A percentile compares a stretch with the other conserved stretches of the same genome.
phyloP scores from a whole-genome alignment of 2,113 vertebrate genomes.

The Callithrix jacchus region DNA sequence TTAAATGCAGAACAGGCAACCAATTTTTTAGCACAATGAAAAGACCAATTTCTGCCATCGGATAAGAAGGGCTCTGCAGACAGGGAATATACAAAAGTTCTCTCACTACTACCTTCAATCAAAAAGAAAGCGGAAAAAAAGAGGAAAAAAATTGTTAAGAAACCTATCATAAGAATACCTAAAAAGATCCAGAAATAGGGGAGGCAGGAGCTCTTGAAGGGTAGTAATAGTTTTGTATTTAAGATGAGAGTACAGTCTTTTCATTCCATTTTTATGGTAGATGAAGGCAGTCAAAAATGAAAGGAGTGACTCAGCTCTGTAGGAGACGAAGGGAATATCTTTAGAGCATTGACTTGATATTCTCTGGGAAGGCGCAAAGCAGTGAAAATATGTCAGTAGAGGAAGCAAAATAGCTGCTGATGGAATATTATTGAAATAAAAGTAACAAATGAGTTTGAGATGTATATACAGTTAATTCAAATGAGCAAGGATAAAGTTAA shows the following conservation, averaged over 20 bases:
- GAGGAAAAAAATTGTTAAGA: neutral
- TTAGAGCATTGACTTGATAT: neutral
- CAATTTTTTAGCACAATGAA: neutral
- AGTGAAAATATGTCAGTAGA: slow-evolving; percentile 9
- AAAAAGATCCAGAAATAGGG: slow-evolving; percentile 3
- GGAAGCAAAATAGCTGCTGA: neutral
- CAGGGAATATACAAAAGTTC: neutral
- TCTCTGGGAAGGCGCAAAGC: neutral
- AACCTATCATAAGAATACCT: neutral
- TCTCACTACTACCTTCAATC: neutral
- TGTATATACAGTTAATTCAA: neutral
- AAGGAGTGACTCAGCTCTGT: neutral
- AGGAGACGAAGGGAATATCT: neutral
- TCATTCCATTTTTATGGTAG: neutral
- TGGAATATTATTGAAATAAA: slow-evolving; percentile 54
- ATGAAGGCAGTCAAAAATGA: slow-evolving; percentile 1
- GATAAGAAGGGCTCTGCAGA: neutral
- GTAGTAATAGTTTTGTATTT: neutral
- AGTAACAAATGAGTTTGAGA: slow-evolving; percentile 17
- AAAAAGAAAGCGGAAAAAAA: neutral
- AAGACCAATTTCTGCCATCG: neutral
- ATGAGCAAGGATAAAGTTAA: neutral
- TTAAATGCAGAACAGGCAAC: neutral
- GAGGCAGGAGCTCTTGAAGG: neutral
- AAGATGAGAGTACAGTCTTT: slow-evolving; percentile 24